Evolutionary conservation across 1,140 invertebrate genomes (phyloP), one percentile per base, ranked within the genome.

Genomic region (Tetramorium parvispinum): DNA sequence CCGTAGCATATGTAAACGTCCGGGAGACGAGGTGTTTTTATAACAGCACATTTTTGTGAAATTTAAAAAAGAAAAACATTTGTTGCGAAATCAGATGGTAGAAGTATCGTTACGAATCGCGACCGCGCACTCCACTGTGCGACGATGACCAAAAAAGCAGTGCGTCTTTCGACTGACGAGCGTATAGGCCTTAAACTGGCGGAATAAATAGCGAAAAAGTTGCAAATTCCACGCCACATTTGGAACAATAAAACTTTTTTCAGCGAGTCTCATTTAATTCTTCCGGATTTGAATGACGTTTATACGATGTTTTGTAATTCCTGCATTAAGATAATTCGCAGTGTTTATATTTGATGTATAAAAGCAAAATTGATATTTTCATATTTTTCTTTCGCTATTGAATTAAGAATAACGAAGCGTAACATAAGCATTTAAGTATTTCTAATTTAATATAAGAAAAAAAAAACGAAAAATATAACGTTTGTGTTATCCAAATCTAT

Each of bases 41-140:
- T 61, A 46, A 83, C 53, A 49, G 53, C 40, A 57, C 81, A 27
- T 32, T 85, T 85, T 85, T 85, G 46, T 21, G 82, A 5, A 78
- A 63, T 65, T 85, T n/a, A n/a, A n/a, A 70, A 59, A 49, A 49
- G 13, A 55, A 71, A 59, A 40, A 40, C 18, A 77, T 24, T 68
- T 78, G 24, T 78, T 46, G 53, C 13, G 6, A 53, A 43, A 76
- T 57, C 37, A 43, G 46, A 63, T 66, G 16, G 21, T 32, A 32
- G n/a, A 66, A 51, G 0, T 27, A 49, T 57, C 24, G 37, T 40
- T 40, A 32, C 46, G 18, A 71, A 71, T 11, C 5, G 37, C 21
- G 66, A 57, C 11, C 3, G 46, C 46, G 32, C 46, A 27, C 3
- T 81, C 13, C 13, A 24, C 5, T 37, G 68, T 40, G 51, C 51